Evolutionary conservation across 30 jellyfish, hydroid and myxozoan species (phyloP).

Genomic region (Aurelia aurita complex sp. Pacific): DNA sequence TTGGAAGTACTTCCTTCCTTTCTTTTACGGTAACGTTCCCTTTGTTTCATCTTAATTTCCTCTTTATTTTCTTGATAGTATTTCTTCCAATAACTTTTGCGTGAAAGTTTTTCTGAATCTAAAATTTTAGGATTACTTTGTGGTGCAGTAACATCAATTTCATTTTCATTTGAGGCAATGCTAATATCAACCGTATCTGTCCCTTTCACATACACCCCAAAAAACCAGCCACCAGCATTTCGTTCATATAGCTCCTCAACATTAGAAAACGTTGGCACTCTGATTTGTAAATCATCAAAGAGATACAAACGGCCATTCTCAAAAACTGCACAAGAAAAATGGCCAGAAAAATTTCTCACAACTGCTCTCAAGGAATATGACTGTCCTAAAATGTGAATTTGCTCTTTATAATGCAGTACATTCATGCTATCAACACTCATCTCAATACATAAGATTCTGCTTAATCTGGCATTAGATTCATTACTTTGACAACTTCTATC

Average conservation of each 20-base stretch:
- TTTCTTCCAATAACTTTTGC: too few relatives aligned
- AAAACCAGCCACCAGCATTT: slow-evolving; percentile 18
- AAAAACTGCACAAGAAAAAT: slow-evolving; percentile 29
- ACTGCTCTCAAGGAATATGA: slow-evolving; percentile 11
- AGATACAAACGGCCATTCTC: neutral
- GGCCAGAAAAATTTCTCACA: slow-evolving; percentile 39
- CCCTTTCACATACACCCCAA: slow-evolving; percentile 20
- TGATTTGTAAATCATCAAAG: slow-evolving; percentile 14
- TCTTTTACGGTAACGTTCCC: too few relatives aligned
- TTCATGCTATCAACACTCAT: slow-evolving; percentile 21
- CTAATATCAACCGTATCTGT: neutral
- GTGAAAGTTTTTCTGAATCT: too few relatives aligned
- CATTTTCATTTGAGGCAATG: neutral
- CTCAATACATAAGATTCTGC: slow-evolving; percentile 16
- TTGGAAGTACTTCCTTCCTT: too few relatives aligned
- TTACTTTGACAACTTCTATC: neutral
- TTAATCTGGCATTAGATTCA: slow-evolving; percentile 16
- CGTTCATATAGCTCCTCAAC: slow-evolving; percentile 9
- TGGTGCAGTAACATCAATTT: too few relatives aligned
- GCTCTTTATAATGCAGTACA: neutral
- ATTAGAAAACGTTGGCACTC: slow-evolving; percentile 3
- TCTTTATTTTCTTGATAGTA: too few relatives aligned
- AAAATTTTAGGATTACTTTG: too few relatives aligned
- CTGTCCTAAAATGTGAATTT: neutral
- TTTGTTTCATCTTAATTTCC: too few relatives aligned